Conservation (phyloP, 2,888 invertebrate genomes). For the Pachydiplax longipennis region DNA sequence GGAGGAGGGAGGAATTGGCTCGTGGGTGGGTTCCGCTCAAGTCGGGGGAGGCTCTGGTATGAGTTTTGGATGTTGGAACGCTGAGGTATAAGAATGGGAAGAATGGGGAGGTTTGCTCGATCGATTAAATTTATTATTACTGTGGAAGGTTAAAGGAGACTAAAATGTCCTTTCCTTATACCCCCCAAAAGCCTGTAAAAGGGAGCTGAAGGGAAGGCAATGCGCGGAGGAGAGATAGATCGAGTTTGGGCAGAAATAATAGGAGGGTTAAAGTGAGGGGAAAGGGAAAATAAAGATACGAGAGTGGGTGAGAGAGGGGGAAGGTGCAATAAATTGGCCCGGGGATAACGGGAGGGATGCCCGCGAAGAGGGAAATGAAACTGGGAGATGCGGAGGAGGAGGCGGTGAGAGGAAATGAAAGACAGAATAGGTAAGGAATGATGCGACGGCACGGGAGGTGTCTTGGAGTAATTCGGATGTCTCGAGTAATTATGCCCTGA, state of each 20-base stretch:
- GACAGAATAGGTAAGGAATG: background rate
- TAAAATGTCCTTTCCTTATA: constrained; percentile 39
- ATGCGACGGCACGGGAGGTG: background rate
- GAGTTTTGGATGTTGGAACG: background rate
- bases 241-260: constrained; percentile 44
- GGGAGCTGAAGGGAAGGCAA: constrained; percentile 35
- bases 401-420: background rate
- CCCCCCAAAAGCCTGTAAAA: background rate
- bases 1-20: background rate
- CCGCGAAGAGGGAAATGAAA: constrained; percentile 10
- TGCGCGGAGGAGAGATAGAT: constrained; percentile 48
- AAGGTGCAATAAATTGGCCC: constrained; percentile 19
- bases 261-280: constrained; percentile 11
- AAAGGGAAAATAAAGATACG: constrained; percentile 17
- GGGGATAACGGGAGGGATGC: constrained; percentile 10
- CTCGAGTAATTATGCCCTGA: no score
- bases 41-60: background rate
- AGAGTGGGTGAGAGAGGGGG: constrained; percentile 54
- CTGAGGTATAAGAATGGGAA: background rate
- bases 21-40: background rate
- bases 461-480: background rate
- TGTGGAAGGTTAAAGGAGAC: background rate
- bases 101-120: background rate
- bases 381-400: background rate
- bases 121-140: background rate